Percentiles rank a stretch among this genome's conserved stretches.
Evolutionary conservation across 2,797 vertebrate species (phyloP).

Genomic region (Notolabrus celidotus): DNA sequence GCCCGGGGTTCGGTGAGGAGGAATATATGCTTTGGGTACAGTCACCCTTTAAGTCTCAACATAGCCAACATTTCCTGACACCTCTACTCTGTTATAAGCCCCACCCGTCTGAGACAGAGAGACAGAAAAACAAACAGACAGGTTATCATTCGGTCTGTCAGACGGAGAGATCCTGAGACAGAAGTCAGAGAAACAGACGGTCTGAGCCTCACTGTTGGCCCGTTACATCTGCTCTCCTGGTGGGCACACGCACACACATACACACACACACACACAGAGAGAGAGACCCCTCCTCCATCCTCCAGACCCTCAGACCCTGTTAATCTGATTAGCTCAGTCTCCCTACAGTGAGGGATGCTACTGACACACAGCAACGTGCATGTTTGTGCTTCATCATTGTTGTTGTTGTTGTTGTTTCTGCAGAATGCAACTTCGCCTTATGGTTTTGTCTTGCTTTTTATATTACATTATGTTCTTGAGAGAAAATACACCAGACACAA

Average conservation of each 20-base stretch:
- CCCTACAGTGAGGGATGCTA: conserved; percentile 51
- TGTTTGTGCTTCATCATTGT: conserved; percentile 27
- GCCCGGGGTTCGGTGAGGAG: not conserved
- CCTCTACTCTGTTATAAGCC: not conserved
- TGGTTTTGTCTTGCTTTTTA: not conserved
- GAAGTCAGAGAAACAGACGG: conserved; percentile 70
- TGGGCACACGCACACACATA: conserved; percentile 16
- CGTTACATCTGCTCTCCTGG: conserved; percentile 67
- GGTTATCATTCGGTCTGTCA: conserved; percentile 20
- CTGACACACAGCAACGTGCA: conserved; percentile 33
- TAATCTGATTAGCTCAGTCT: conserved; percentile 77
- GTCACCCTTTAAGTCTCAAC: not conserved
- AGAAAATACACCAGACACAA: not conserved
- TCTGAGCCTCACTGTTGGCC: conserved; percentile 63
- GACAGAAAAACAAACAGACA: conserved; percentile 22
- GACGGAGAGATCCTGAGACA: conserved; percentile 46
- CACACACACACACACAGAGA: conserved; percentile 27
- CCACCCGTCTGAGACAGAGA: conserved; percentile 14
- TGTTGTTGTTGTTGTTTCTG: conserved; percentile 24
- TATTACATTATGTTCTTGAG: not conserved
- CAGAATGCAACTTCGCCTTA: not conserved
- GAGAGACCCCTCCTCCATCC: conserved; percentile 49
- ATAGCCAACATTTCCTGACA: not conserved
- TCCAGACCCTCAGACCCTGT: conserved; percentile 61
- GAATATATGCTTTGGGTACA: too few species aligned